Conservation (phyloP, 2,113 vertebrate species). For the Poeciliopsis prolifica region DNA sequence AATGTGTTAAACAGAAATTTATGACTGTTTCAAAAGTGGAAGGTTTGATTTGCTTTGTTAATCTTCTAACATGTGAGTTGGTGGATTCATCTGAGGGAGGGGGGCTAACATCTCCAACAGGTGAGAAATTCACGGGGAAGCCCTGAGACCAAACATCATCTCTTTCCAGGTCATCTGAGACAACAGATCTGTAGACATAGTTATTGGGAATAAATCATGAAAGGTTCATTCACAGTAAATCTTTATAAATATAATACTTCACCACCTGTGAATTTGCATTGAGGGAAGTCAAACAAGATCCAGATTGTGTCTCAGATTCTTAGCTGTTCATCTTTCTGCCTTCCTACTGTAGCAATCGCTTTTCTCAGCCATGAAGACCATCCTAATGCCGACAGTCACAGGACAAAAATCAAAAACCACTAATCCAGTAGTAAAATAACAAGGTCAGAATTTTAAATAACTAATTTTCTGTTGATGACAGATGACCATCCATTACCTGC, state of each 20-base stretch:
- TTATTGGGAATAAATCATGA: background rate
- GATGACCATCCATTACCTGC: constrained; percentile 72
- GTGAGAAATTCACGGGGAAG: constrained; percentile 74
- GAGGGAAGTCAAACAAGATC: constrained; percentile 66
- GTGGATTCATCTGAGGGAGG: constrained; percentile 56
- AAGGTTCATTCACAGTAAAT: background rate
- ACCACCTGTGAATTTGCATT: constrained; percentile 80
- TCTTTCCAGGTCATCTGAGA: constrained; percentile 79
- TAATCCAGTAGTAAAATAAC: background rate
- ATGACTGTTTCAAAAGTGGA: background rate
- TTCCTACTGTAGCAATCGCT: constrained; percentile 79
- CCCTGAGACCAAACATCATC: constrained; percentile 71
- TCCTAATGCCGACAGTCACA: constrained; percentile 72
- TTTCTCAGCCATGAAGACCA: constrained; percentile 84
- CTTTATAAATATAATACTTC: background rate
- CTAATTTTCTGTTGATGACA: background rate
- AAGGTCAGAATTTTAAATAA: background rate
- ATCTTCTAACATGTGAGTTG: constrained; percentile 73
- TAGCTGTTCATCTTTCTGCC: constrained; percentile 81
- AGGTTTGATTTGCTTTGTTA: background rate
- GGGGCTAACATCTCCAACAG: constrained; percentile 77
- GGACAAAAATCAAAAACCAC: background rate
- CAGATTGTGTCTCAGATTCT: constrained; percentile 78
- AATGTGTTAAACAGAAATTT: background rate
- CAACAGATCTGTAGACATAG: constrained; percentile 79